A percentile compares a stretch with the other conserved stretches of the same genome.
phyloP scores from a whole-genome alignment of 1,140 invertebrate species.

The Euura lappo region DNA sequence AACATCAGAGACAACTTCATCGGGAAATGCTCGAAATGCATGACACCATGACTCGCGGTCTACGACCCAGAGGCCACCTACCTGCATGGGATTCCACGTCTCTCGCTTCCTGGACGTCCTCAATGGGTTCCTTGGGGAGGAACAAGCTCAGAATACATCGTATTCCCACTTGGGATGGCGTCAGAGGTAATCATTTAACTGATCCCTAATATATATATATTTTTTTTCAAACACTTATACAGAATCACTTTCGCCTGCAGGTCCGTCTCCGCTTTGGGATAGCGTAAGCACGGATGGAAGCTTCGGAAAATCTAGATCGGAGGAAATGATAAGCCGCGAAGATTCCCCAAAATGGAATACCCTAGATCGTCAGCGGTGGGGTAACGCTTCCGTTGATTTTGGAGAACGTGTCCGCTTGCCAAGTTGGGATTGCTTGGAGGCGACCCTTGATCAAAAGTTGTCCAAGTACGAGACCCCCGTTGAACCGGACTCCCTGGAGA shows the following conservation, averaged over 20 bases:
- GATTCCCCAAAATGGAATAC: constrained; percentile 42
- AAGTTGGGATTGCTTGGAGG: constrained; percentile 43
- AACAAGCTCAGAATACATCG: constrained; percentile 30
- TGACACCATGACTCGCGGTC: constrained; percentile 40
- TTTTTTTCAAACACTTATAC: too few relatives aligned
- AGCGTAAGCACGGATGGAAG: constrained; percentile 33
- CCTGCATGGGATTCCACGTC: constrained; percentile 41
- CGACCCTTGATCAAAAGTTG: constrained; percentile 41
- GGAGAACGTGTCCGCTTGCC: constrained; percentile 31
- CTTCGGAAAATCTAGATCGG: constrained; percentile 35
- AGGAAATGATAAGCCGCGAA: constrained; percentile 39
- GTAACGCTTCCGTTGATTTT: constrained; percentile 23
- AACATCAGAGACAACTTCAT: constrained; percentile 41
- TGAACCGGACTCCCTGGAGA: constrained; percentile 12
- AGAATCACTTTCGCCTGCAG: neutral
- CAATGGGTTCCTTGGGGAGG: constrained; percentile 36
- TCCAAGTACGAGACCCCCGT: constrained; percentile 28
- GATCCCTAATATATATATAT: too few relatives aligned
- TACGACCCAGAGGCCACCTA: constrained; percentile 33
- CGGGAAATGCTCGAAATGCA: constrained; percentile 45
- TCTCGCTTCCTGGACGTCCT: constrained; percentile 40
- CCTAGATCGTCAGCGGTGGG: constrained; percentile 25
- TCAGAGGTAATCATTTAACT: constrained; percentile 34
- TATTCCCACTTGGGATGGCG: constrained; percentile 33
- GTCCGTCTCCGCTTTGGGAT: constrained; percentile 34